A percentile compares a stretch with the other conserved stretches of the same genome.
Evolutionary conservation across 2,113 vertebrate species (phyloP).

Genomic region (Nannospalax galili): DNA sequence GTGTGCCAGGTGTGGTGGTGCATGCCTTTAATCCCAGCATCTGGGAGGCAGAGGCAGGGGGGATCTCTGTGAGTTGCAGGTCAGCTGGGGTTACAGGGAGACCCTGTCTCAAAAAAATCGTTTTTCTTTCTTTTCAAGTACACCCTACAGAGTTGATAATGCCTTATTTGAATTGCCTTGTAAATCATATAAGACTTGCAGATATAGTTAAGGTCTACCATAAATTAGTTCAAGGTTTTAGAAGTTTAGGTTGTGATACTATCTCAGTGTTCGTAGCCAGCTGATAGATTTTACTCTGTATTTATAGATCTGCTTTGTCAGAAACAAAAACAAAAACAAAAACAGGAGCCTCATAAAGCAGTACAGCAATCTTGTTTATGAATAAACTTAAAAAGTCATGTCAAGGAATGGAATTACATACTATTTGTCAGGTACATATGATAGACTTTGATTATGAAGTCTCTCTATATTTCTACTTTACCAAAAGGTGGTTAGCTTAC

Average conservation of each 20-base stretch:
- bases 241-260: constrained; percentile 74
- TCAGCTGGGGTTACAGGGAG: no score
- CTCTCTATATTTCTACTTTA: constrained; percentile 52
- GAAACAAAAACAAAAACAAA: background rate
- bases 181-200: constrained; percentile 32
- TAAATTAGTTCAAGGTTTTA: constrained; percentile 61
- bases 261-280: constrained; percentile 28
- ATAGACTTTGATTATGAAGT: constrained; percentile 13
- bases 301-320: constrained; percentile 64
- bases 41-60: no score
- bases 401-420: background rate
- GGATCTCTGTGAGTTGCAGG: no score
- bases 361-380: constrained; percentile 7
- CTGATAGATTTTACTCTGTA: constrained; percentile 58
- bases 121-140: constrained; percentile 46
- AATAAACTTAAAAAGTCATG: background rate
- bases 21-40: no score
- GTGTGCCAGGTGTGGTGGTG: no score
- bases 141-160: constrained; percentile 65
- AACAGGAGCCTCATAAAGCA: constrained; percentile 8
- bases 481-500: constrained; percentile 6
- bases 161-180: constrained; percentile 14
- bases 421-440: constrained; percentile 2
- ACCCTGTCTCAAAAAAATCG: background rate
- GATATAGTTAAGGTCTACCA: constrained; percentile 9